Evolutionary conservation across 2,113 vertebrate species (phyloP).

Genomic region (Colossoma macropomum): DNA sequence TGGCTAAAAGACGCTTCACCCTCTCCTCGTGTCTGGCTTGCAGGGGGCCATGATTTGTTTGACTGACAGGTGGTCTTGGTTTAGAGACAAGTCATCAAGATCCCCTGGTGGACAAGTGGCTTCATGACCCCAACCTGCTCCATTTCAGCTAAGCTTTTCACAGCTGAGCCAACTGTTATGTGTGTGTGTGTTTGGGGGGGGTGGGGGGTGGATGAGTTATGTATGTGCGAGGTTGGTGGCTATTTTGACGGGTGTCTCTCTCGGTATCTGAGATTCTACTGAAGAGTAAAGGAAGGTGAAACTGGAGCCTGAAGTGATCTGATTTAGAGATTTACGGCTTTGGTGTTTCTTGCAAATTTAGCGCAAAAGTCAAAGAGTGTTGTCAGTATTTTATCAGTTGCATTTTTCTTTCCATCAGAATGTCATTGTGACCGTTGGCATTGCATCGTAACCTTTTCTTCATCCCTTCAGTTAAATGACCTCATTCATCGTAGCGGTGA

Average conservation of each 20-base stretch:
- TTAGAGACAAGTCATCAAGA: background rate
- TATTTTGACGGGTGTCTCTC: slow-evolving; percentile 44
- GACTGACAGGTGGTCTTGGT: slow-evolving; percentile 36
- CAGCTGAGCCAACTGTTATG: slow-evolving; percentile 36
- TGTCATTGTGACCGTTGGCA: background rate
- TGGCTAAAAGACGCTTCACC: slow-evolving; percentile 39
- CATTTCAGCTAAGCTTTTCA: slow-evolving; percentile 36
- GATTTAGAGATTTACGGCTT: slow-evolving; percentile 1
- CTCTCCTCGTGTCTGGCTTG: background rate
- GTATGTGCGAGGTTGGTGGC: slow-evolving; percentile 43
- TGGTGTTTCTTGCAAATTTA: background rate
- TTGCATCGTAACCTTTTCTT: background rate
- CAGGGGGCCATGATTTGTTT: background rate
- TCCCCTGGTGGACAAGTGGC: slow-evolving; percentile 37
- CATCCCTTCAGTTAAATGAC: background rate
- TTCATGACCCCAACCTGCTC: slow-evolving; percentile 36
- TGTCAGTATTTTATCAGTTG: background rate
- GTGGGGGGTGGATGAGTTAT: slow-evolving; percentile 9
- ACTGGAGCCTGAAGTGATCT: background rate
- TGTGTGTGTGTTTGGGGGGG: background rate
- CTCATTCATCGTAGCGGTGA: background rate
- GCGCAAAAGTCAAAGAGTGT: background rate
- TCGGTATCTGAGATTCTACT: slow-evolving; percentile 26
- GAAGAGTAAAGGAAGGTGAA: slow-evolving; percentile 10
- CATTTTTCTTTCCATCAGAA: background rate